Evolutionary conservation across 2,797 vertebrate genomes (phyloP), one percentile per base, ranked within the genome.

Genomic region (Molossus alvarezi): DNA sequence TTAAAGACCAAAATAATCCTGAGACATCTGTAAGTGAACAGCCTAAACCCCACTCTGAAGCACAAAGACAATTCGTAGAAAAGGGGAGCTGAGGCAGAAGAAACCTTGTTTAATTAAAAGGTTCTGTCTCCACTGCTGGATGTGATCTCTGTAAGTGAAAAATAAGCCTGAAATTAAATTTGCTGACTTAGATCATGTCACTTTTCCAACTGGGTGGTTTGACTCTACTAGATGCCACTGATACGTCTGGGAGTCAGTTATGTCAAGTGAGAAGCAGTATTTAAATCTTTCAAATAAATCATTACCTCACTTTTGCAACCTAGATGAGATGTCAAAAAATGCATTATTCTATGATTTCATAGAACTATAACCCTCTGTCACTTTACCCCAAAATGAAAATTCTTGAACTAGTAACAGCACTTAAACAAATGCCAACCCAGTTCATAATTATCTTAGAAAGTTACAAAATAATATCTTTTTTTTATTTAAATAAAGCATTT

Each of bases 31-130:
- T 80, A 88, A 87, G 15, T 72, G 25, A 73, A 87, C 29, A 91
- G 14, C 48, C 37, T 65, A 11, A 94, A 71, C 7, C 6, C 45
- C 4, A 58, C 17, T 76, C 33, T 60, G 51, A 95, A 91, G 21
- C 53, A 95, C 20, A 86, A 23, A 77, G 45, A 76, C 5, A 71
- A 71, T 89, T 75, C 85, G 29, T 15, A 80, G 6, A 48, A 86
- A 81, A 73, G 48, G 53, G 4, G 27, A 83, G 4, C 27, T 23
- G 53, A 58, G 13, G 20, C n/a, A 83, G 25, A 96, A 58, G 25
- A 95, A 96, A 90, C 64, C 17, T 86, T 83, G 23, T 51, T 94
- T 76, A 97, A 91, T 89, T 91, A 82, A 90, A 97, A 96, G 37
- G 1, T 87, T 79, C 29, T 84, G 51, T 48, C 13, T 89, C 20